Evolutionary conservation across 2,797 vertebrate genomes (phyloP).

Genomic region (Crax fasciolata): DNA sequence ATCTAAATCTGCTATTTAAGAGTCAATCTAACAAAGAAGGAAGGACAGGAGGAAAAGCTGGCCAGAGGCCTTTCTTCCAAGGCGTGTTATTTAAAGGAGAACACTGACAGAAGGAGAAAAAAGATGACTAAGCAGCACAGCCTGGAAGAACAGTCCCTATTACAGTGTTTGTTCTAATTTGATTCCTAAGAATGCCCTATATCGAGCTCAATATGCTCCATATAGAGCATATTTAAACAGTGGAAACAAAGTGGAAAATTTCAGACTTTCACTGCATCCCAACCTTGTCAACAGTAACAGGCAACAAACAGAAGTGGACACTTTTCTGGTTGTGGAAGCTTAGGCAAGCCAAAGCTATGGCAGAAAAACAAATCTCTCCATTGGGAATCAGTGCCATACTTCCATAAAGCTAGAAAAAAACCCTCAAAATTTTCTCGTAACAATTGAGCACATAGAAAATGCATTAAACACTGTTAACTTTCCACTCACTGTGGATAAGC

Average conservation of each 20-base stretch:
- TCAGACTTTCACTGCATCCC: background rate
- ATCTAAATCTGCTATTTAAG: background rate
- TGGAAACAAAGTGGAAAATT: background rate
- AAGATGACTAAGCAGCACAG: conserved; percentile 43
- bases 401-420: background rate
- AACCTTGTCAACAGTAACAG: background rate
- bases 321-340: background rate
- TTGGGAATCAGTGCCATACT: background rate
- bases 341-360: background rate
- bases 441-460: background rate
- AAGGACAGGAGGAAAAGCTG: background rate
- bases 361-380: background rate
- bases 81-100: background rate
- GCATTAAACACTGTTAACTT: background rate
- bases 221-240: background rate
- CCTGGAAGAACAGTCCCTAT: conserved; percentile 19
- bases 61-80: background rate
- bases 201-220: background rate
- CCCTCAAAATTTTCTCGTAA: accelerated
- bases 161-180: background rate
- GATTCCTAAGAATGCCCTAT: background rate
- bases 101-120: background rate
- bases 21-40: background rate
- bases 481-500: background rate
- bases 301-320: background rate